Conservation (phyloP, 2,113 vertebrate genomes). For the Noctilio leporinus region DNA sequence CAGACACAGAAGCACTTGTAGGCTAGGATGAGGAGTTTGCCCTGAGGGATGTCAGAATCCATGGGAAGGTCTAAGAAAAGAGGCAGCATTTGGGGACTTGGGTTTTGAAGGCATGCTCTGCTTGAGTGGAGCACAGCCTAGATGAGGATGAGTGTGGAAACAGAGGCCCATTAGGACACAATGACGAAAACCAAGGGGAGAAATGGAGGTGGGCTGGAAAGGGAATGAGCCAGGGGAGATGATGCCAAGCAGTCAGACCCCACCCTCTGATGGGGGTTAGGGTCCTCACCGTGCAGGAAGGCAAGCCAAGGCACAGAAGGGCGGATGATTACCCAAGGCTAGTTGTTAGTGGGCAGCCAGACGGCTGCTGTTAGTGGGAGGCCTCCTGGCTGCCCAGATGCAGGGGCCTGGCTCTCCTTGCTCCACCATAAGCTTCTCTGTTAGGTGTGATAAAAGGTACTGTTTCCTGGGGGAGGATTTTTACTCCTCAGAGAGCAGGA, state of each 20-base stretch:
- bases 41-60: fast-evolving
- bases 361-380: too few relatives aligned
- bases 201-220: neutral
- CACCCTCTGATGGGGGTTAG: too few relatives aligned
- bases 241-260: neutral
- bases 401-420: neutral
- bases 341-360: neutral
- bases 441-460: fast-evolving
- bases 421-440: neutral
- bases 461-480: neutral
- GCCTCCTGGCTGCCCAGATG: neutral
- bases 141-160: too few relatives aligned
- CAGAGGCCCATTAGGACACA: neutral
- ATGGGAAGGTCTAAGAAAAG: neutral
- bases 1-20: fast-evolving
- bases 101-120: neutral
- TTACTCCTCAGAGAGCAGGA: neutral
- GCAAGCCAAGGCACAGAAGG: neutral
- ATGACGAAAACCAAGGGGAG: neutral
- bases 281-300: neutral
- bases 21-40: too few relatives aligned
- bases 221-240: too few relatives aligned
- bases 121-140: neutral
- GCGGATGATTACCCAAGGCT: neutral
- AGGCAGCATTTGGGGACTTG: fast-evolving